phyloP scores from a whole-genome alignment of 2,797 vertebrate species.

The Ctenosaura bakeri region DNA sequence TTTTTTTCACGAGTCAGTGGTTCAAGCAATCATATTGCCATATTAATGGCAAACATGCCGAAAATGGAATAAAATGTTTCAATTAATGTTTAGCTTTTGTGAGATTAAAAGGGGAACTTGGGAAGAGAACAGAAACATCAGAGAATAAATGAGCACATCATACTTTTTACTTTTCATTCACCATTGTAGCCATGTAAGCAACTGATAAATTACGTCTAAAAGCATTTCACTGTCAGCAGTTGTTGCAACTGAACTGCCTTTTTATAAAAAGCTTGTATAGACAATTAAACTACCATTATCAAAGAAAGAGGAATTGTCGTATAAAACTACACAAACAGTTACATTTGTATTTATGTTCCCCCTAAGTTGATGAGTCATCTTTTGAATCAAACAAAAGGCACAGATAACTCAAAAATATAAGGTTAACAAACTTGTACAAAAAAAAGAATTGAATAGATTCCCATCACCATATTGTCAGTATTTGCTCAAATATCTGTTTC shows the following conservation, averaged over 20 bases:
- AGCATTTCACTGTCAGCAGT: slow-evolving; percentile 23
- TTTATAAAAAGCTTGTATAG: slow-evolving; percentile 42
- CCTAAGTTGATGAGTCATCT: background rate
- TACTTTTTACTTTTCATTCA: slow-evolving; percentile 37
- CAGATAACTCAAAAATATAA: fast-evolving
- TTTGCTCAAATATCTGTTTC: background rate
- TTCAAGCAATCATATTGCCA: fast-evolving
- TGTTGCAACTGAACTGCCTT: slow-evolving; percentile 43
- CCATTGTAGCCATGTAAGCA: slow-evolving; percentile 65
- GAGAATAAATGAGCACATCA: slow-evolving; percentile 43
- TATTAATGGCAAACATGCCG: slow-evolving; percentile 4
- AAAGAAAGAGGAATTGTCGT: slow-evolving; percentile 35
- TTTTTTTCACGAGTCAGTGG: background rate
- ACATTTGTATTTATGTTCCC: fast-evolving
- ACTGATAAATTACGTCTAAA: slow-evolving; percentile 46
- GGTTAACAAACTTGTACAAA: background rate
- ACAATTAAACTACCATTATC: slow-evolving; percentile 62
- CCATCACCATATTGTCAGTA: background rate
- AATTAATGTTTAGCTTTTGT: background rate
- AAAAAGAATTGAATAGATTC: fast-evolving
- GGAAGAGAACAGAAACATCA: slow-evolving; percentile 1
- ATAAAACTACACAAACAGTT: background rate
- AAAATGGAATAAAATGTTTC: slow-evolving; percentile 10
- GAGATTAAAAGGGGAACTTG: slow-evolving; percentile 9
- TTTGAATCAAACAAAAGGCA: background rate